Percentiles rank a stretch among this genome's conserved stretches.
Evolutionary conservation across 1,140 invertebrate genomes (phyloP).

Genomic region (Lasioglossum baleicum): DNA sequence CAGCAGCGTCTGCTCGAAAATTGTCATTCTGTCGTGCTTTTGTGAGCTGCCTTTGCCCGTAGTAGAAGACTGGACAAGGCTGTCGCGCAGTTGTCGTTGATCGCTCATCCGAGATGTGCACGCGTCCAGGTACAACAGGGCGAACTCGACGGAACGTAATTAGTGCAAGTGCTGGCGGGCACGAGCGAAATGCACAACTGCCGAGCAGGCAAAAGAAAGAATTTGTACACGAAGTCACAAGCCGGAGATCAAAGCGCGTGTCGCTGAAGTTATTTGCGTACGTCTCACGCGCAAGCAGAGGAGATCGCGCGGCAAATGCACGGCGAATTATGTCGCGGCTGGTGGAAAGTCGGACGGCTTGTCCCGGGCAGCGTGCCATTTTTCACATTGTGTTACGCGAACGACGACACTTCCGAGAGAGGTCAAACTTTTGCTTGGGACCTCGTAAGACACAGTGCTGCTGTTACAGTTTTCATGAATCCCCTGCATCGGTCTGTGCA

Average conservation of each 20-base stretch:
- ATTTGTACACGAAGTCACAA: background rate
- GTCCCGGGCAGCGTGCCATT: background rate
- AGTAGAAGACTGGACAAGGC: background rate
- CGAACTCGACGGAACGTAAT: slow-evolving; percentile 12
- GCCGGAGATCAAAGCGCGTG: slow-evolving; percentile 23
- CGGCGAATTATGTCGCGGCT: background rate
- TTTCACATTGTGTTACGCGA: background rate
- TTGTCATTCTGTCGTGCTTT: too few species aligned
- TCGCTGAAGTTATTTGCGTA: slow-evolving; percentile 1
- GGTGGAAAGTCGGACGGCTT: background rate
- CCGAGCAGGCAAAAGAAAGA: background rate
- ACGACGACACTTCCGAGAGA: background rate
- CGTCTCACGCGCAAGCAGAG: background rate
- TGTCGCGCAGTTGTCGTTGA: background rate
- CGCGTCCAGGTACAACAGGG: background rate
- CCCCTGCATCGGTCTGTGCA: too few species aligned
- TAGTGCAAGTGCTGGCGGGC: slow-evolving; percentile 27
- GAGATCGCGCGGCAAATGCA: background rate
- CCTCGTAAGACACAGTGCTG: background rate
- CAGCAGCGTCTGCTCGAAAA: too few species aligned
- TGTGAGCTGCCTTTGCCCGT: background rate
- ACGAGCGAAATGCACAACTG: background rate
- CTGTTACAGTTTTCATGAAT: too few species aligned
- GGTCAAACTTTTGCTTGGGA: background rate
- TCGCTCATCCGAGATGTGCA: background rate